Conservation (phyloP, 37 sponge, comb jelly and placozoan species). For the Crambe crambe region DNA sequence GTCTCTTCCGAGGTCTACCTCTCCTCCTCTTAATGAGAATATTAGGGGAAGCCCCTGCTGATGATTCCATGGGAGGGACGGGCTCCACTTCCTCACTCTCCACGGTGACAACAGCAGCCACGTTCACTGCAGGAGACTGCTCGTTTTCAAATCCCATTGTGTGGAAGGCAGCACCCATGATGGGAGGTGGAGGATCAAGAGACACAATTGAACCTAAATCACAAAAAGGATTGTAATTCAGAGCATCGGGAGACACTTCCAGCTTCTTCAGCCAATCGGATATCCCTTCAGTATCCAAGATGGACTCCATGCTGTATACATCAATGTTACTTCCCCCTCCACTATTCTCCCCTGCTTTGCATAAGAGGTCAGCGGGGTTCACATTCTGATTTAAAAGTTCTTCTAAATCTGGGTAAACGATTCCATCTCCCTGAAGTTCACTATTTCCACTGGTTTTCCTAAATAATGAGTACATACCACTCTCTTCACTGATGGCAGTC, state of each 20-base stretch:
- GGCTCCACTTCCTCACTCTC: not conserved
- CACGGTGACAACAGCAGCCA: not conserved
- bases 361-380: not conserved
- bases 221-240: not conserved
- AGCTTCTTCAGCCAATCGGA: slow-evolving; percentile 4
- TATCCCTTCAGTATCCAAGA: slow-evolving; percentile 68
- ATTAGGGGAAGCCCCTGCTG: too few relatives aligned
- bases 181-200: not conserved
- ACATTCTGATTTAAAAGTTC: not conserved
- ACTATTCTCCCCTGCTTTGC: not conserved
- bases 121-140: not conserved
- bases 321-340: not conserved
- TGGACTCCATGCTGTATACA: not conserved
- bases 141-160: not conserved
- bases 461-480: not conserved
- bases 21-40: not conserved
- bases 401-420: slow-evolving; percentile 3
- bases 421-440: not conserved
- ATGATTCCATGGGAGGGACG: too few relatives aligned
- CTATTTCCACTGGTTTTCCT: not conserved
- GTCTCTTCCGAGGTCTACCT: not conserved
- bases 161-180: not conserved
- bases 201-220: not conserved
- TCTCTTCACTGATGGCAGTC: not conserved
- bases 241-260: not conserved